phyloP scores from a whole-genome alignment of 2,888 invertebrate genomes.

The Mimachlamys varia region DNA sequence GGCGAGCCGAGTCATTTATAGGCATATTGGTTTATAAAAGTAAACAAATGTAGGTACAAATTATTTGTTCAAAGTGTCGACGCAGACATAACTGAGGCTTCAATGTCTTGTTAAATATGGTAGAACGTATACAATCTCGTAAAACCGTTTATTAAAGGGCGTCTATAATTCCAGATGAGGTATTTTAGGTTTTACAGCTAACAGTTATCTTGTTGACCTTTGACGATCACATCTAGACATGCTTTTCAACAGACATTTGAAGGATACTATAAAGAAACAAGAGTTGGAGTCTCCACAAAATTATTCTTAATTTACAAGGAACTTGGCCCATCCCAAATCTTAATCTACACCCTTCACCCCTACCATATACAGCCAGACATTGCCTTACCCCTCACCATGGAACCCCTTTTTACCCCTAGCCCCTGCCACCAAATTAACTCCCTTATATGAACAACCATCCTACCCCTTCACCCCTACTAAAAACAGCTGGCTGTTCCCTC shows the following conservation, averaged over 20 bases:
- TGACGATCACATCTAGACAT: not conserved
- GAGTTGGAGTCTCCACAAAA: too few species aligned
- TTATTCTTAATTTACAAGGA: too few species aligned
- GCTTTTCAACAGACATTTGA: not conserved
- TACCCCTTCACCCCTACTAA: not conserved
- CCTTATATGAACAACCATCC: not conserved
- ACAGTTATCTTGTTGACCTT: not conserved
- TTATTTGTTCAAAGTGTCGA: not conserved
- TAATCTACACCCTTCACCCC: too few species aligned
- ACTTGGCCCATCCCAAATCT: too few species aligned
- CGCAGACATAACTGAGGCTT: not conserved
- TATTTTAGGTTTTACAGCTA: not conserved
- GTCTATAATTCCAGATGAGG: not conserved
- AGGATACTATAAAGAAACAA: not conserved
- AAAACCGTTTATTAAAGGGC: not conserved
- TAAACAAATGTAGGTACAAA: not conserved
- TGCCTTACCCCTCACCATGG: too few species aligned
- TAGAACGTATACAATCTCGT: too few species aligned
- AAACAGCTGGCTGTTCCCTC: too few species aligned
- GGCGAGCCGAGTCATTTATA: not conserved
- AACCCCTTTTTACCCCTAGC: too few species aligned
- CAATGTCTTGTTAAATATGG: not conserved
- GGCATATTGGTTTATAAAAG: conserved; percentile 5
- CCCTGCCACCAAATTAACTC: too few species aligned
- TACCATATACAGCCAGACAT: too few species aligned